A percentile compares a stretch with the other conserved stretches of the same genome.
Conservation (phyloP, 2,797 vertebrate genomes). For the Emydoidea blandingii region DNA sequence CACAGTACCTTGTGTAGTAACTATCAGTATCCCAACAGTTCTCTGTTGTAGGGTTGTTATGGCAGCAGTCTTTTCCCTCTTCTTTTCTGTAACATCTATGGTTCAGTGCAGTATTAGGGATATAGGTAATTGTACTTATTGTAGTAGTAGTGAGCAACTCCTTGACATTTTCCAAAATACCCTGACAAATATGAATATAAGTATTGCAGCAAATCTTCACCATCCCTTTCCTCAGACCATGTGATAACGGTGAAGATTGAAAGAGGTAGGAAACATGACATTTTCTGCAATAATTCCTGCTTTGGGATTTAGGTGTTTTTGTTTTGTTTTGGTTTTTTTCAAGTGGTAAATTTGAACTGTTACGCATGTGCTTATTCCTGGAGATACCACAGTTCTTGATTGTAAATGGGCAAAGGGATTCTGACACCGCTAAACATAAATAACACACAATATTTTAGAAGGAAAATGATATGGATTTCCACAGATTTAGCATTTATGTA, state of each 20-base stretch:
- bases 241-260: constrained; percentile 30
- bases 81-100: constrained; percentile 24
- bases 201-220: background rate
- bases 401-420: background rate
- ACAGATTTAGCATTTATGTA: background rate
- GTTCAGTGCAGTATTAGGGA: constrained; percentile 9
- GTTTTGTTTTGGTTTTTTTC: background rate
- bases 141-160: background rate
- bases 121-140: constrained; percentile 18
- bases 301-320: background rate
- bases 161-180: constrained; percentile 37
- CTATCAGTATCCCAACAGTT: constrained; percentile 54
- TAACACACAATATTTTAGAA: background rate
- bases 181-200: constrained; percentile 6
- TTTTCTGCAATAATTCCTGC: background rate
- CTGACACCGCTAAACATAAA: background rate
- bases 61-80: constrained; percentile 32
- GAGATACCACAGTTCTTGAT: background rate
- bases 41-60: constrained; percentile 75
- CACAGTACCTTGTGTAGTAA: constrained; percentile 43
- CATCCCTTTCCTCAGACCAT: constrained; percentile 46
- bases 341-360: background rate
- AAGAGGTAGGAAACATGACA: background rate
- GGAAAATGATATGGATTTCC: background rate
- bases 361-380: background rate